Base-by-base conservation (phyloP, 2,888 invertebrate genomes). In the Balanococcus diminutus region DNA sequence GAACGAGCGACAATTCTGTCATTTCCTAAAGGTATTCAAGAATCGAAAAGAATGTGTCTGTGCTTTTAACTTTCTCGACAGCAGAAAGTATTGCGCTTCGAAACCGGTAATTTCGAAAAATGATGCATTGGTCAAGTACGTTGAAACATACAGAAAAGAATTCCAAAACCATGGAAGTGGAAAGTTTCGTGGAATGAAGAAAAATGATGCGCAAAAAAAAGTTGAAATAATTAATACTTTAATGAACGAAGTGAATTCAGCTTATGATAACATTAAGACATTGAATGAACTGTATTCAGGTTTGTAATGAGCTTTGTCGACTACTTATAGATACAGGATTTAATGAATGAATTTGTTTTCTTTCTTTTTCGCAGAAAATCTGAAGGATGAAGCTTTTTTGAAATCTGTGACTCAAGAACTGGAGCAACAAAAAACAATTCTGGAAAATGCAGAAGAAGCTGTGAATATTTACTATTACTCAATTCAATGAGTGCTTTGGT, bases 201-300 rank as follows among this genome's bases (percentile, higher is more conserved):
- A 4, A 32, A 72, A n/a, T 14, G 16, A 32, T 2, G 32, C 6
- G 42, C 25, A 14, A 1, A 82, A 4, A 32, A 82, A 82, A 82
- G 4, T 51, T 19, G 82, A 39, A 22, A 56, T 51, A n/a, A 11
- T 82, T n/a, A 31, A 51, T 31, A 22, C 25, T 1, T 46, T 85
- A 16, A 79, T 85, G n/a, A 79, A 79, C 25, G 42, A 46, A n/a
- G 11, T 79, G 6, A 79, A 51, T 14, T 28, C 22, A 25, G 39
- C 72, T 8, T 42, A 79, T n/a, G 46, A 31, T 31, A 85, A 85
- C 9, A 85, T 85, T 2, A 39, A 39, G 19, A 79, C 79, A 11
- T 79, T 85, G 19, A 16, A 79, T 14, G 85, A 85, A 31, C 9
- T 85, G 79, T 8, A 28, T 31, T 67, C 67, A 25, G 84, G 85